phyloP scores from a whole-genome alignment of 2,888 invertebrate genomes.

The Drosophila meridiana region DNA sequence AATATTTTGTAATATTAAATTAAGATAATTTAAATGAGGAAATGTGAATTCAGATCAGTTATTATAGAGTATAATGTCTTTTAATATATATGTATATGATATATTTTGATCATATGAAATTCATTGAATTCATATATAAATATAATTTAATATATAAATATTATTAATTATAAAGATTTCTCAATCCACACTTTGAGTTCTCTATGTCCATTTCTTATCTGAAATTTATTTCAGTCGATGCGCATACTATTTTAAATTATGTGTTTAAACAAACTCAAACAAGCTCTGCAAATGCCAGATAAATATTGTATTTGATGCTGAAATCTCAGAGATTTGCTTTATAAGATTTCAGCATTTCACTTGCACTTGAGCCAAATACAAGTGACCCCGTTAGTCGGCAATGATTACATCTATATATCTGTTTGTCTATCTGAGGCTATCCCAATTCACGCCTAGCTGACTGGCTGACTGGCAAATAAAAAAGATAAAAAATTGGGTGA shows the following conservation, averaged over 20 bases:
- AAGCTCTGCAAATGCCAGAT: slow-evolving; percentile 7
- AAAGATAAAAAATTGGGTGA: slow-evolving; percentile 51
- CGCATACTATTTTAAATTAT: too few relatives aligned
- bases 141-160: background rate
- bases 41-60: background rate
- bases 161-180: background rate
- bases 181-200: background rate
- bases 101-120: too few relatives aligned
- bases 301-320: background rate
- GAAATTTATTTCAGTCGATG: too few relatives aligned
- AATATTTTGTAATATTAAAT: background rate
- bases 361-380: slow-evolving; percentile 69
- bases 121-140: background rate
- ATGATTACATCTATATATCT: slow-evolving; percentile 34
- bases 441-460: slow-evolving; percentile 49
- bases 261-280: background rate
- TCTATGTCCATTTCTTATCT: background rate
- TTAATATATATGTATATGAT: too few relatives aligned
- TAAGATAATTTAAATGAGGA: background rate
- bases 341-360: slow-evolving; percentile 36
- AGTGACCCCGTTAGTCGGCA: slow-evolving; percentile 62
- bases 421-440: background rate
- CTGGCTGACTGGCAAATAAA: slow-evolving; percentile 24
- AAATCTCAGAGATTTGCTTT: slow-evolving; percentile 4
- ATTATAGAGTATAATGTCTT: background rate